Percentiles rank a stretch among this genome's conserved stretches.
These are phyloP conservation scores for Oscheius myriophilus DNA, from an alignment of 2,888 invertebrate genomes.

Conservation along the genomic window DNA sequence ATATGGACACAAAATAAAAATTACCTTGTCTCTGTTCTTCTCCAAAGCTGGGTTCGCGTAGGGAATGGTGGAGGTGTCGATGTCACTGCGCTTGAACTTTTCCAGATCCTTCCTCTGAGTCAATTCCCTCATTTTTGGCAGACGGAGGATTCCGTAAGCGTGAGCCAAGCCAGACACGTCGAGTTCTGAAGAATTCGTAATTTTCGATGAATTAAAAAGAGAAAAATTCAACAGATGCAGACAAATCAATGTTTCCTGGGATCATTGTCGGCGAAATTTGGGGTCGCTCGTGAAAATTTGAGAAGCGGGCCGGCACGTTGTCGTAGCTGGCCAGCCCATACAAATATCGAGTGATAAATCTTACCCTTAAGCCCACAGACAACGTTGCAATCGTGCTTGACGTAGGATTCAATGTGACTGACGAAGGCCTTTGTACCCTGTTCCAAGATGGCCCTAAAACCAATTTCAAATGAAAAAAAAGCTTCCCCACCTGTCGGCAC, in stretches of 20 bases:
- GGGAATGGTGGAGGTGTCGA: slow-evolving; percentile 64
- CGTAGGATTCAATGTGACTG: slow-evolving; percentile 90
- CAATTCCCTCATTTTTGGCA: slow-evolving; percentile 95
- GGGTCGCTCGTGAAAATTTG: too few species aligned
- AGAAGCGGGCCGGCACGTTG: too few species aligned
- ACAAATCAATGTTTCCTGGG: too few species aligned
- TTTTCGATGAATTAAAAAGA: slow-evolving; percentile 19
- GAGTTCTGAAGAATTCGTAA: slow-evolving; percentile 76
- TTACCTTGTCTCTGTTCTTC: slow-evolving; percentile 35
- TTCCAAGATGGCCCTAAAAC: slow-evolving; percentile 80
- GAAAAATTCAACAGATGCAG: not conserved
- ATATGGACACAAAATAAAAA: too few species aligned
- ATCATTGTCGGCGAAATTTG: too few species aligned
- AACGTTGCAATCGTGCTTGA: slow-evolving; percentile 92
- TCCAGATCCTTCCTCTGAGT: slow-evolving; percentile 43
- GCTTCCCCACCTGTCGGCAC: slow-evolving; percentile 43
- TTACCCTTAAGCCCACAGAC: slow-evolving; percentile 77
- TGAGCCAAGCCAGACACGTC: slow-evolving; percentile 85
- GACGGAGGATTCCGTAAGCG: slow-evolving; percentile 86
- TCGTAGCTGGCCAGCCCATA: too few species aligned
- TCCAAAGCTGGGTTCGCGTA: slow-evolving; percentile 48
- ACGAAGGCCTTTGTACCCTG: slow-evolving; percentile 92
- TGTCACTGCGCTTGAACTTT: slow-evolving; percentile 57
- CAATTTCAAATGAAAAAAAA: not conserved
- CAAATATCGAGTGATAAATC: slow-evolving; percentile 3